phyloP scores from a whole-genome alignment of 1,140 invertebrate species.

The Drosophila tristis region DNA sequence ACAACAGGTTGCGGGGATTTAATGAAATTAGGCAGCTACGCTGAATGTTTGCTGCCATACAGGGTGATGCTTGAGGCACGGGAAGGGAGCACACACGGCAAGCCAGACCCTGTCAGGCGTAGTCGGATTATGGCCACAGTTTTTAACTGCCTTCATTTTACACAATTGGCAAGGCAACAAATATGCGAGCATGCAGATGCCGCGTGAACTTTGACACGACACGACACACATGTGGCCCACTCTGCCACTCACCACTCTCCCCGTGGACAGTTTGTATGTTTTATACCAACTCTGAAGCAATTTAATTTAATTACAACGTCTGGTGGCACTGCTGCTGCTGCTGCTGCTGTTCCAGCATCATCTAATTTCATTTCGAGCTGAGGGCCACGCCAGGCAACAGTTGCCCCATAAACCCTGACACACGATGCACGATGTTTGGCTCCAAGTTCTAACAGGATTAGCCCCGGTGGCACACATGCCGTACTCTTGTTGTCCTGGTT shows the following conservation, averaged over 20 bases:
- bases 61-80: constrained; percentile 10
- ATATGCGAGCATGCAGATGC: constrained; percentile 47
- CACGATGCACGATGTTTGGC: constrained; percentile 58
- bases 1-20: constrained; percentile 72
- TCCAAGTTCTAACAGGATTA: constrained; percentile 53
- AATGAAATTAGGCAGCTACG: constrained; percentile 64
- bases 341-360: constrained; percentile 36
- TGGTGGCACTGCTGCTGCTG: constrained; percentile 29
- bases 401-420: constrained; percentile 44
- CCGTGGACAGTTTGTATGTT: constrained; percentile 29
- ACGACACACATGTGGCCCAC: constrained; percentile 43
- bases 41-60: constrained; percentile 13
- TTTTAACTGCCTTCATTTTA: constrained; percentile 64
- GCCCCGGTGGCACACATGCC: constrained; percentile 23
- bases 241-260: background rate
- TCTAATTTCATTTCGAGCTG: constrained; percentile 66
- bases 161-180: constrained; percentile 65
- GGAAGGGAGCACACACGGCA: too few species aligned
- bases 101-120: constrained; percentile 15
- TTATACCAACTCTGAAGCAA: constrained; percentile 66
- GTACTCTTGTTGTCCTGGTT: background rate
- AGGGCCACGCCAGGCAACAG: constrained; percentile 30
- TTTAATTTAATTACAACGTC: constrained; percentile 75
- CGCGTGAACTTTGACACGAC: constrained; percentile 68
- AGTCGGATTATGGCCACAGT: constrained; percentile 43